Conservation (phyloP, 2,113 vertebrate genomes). For the Channa maculata region DNA sequence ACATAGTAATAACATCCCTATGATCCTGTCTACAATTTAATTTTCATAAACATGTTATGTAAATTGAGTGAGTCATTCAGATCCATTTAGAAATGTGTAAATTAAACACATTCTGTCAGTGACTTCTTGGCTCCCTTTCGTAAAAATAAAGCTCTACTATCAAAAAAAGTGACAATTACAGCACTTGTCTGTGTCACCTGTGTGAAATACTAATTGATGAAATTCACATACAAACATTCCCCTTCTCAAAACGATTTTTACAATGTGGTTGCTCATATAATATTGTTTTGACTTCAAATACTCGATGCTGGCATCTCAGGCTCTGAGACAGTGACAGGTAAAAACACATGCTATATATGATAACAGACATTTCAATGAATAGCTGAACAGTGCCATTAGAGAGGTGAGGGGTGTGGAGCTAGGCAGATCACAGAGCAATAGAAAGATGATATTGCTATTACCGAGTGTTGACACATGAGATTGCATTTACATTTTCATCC, state of each 20-base stretch:
- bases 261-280: constrained; percentile 55
- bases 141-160: constrained; percentile 8
- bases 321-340: constrained; percentile 72
- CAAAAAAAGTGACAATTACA: constrained; percentile 18
- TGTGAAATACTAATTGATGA: constrained; percentile 62
- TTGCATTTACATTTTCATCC: constrained; percentile 78
- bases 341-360: constrained; percentile 77
- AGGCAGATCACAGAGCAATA: constrained; percentile 76
- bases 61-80: background rate
- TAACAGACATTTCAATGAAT: constrained; percentile 82
- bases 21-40: background rate
- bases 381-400: constrained; percentile 80
- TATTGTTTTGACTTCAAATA: constrained; percentile 67
- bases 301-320: constrained; percentile 16
- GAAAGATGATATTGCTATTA: constrained; percentile 82
- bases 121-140: background rate
- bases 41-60: background rate
- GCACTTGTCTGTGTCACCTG: constrained; percentile 1
- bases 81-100: constrained; percentile 13
- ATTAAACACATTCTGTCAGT: background rate
- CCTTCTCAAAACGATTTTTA: constrained; percentile 46
- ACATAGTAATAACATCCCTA: background rate
- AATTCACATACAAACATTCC: constrained; percentile 41
- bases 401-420: constrained; percentile 62
- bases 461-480: constrained; percentile 74